Base-by-base conservation (phyloP, 2,113 vertebrate species). In the Prietella phreatophila region DNA sequence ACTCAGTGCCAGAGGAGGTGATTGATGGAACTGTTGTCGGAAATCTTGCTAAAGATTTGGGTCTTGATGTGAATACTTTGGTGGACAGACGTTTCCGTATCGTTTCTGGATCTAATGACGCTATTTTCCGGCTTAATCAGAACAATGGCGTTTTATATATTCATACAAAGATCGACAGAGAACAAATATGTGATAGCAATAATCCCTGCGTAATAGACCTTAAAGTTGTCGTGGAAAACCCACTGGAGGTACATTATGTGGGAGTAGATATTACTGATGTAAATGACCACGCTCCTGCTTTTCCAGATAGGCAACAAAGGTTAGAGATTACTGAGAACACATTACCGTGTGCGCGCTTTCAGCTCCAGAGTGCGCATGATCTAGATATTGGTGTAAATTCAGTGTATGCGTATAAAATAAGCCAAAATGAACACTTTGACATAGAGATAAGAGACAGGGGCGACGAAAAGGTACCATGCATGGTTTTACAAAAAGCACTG, bases 181-280 rank as follows among this genome's bases (percentile, higher is more conserved):
- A 95, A 73, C 58, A 86, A 69, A 78, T 94, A 0, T 95, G 94
- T 1, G 90, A 93, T n/a, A 88, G 55, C 1, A 87, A 87, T 2
- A 86, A 65, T 13, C 86, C 89, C 0, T 95, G 95, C 85, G 60
- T 93, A 2, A 84, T 93, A 0, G 93, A 92, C 10, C 30, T 95
- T 1, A 95, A 94, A 91, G 27, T 93, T 19, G 91, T 93, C 0
- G 92, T 92, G 0, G 94, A 95, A 0, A 93, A 93, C 19, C 94
- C 95, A 1, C 92, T 95, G 86, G 95, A 95, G 89, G 91, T 95
- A 20, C 94, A 95, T 88, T 87, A 95, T 25, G 92, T 94, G 0
- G 90, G 19, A 0, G 85, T 94, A 2, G 93, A 94, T 88, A 93
- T 95, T 0, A 42, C 73, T 0, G 94, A 95, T 69, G 75, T 94